phyloP scores from a whole-genome alignment of 2,888 invertebrate genomes.

The Drosophila putrida region DNA sequence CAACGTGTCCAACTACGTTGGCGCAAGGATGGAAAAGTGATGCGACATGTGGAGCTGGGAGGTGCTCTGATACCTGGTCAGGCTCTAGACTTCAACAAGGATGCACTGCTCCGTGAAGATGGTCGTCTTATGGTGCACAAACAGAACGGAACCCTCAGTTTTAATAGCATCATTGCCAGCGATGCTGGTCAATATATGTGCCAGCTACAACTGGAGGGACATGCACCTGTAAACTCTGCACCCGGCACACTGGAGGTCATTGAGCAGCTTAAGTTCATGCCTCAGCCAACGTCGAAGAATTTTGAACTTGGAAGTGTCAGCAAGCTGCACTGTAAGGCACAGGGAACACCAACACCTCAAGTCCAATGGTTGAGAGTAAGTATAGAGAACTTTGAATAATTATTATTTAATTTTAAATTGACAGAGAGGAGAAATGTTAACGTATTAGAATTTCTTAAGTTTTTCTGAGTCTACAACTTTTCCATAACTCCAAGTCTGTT shows the following conservation, averaged over 20 bases:
- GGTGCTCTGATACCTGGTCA: constrained; percentile 60
- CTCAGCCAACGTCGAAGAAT: constrained; percentile 93
- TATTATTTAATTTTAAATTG: too few relatives aligned
- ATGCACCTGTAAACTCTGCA: constrained; percentile 82
- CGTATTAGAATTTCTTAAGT: too few relatives aligned
- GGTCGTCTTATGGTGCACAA: constrained; percentile 81
- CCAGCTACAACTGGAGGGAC: constrained; percentile 84
- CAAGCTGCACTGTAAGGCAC: constrained; percentile 96
- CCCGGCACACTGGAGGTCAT: constrained; percentile 82
- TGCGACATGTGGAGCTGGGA: constrained; percentile 83
- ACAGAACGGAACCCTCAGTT: constrained; percentile 84
- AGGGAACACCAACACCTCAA: constrained; percentile 88
- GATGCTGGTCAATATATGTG: constrained; percentile 85
- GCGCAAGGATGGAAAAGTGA: constrained; percentile 89
- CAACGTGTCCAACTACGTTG: constrained; percentile 86
- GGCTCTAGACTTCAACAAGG: constrained; percentile 59
- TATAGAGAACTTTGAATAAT: constrained; percentile 7
- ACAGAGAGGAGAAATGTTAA: too few relatives aligned
- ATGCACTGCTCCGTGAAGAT: constrained; percentile 83
- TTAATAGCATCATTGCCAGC: constrained; percentile 82
- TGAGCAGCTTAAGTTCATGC: constrained; percentile 94
- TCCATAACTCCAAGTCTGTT: too few relatives aligned
- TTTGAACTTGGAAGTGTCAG: constrained; percentile 92
- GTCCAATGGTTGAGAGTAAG: constrained; percentile 86
- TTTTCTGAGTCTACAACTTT: too few relatives aligned